These are phyloP conservation scores for Chelon labrosus DNA, from an alignment of 2,797 vertebrate species.

Conservation along the genomic window DNA sequence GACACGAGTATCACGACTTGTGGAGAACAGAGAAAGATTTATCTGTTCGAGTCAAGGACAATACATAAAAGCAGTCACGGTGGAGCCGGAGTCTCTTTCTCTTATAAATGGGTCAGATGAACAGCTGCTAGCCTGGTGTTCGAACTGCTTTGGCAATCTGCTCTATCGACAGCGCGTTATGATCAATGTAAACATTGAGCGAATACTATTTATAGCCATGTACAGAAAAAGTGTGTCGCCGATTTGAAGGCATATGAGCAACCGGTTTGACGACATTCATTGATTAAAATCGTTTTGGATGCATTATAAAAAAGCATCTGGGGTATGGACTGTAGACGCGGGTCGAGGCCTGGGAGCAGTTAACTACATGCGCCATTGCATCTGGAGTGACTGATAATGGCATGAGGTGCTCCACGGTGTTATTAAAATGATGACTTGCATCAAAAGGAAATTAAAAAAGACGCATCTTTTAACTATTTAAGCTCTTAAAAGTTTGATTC, in stretches of 20 bases:
- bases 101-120: slow-evolving; percentile 57
- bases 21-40: slow-evolving; percentile 57
- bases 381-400: slow-evolving; percentile 6
- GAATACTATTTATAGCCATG: slow-evolving; percentile 53
- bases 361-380: slow-evolving; percentile 6
- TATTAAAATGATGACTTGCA: slow-evolving; percentile 10
- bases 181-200: slow-evolving; percentile 64
- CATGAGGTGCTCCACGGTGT: not conserved
- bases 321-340: not conserved
- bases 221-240: slow-evolving; percentile 10
- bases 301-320: not conserved
- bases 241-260: slow-evolving; percentile 20
- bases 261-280: slow-evolving; percentile 22
- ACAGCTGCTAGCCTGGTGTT: slow-evolving; percentile 41
- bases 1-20: slow-evolving; percentile 28
- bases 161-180: slow-evolving; percentile 43
- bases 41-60: slow-evolving; percentile 47
- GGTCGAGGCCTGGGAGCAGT: not conserved
- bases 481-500: no score
- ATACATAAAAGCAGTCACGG: slow-evolving; percentile 63
- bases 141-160: slow-evolving; percentile 42
- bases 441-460: slow-evolving; percentile 3
- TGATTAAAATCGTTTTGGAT: not conserved
- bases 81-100: slow-evolving; percentile 47
- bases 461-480: not conserved